Conservation (phyloP, 2,888 invertebrate genomes). For the Rhingia campestris region DNA sequence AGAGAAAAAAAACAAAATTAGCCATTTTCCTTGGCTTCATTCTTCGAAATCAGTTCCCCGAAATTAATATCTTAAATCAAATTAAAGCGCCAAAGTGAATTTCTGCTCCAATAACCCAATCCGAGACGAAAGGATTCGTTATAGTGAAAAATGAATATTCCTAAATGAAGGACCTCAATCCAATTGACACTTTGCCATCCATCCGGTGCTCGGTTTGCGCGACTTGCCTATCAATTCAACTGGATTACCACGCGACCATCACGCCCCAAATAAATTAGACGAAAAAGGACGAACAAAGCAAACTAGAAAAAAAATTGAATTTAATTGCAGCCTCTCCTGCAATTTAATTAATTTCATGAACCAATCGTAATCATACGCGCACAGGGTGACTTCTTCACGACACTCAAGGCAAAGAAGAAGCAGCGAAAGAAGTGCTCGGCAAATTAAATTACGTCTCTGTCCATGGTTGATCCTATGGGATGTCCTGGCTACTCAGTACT, state of each 20-base stretch:
- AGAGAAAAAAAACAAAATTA: slow-evolving; percentile 47
- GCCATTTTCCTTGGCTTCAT: slow-evolving; percentile 47
- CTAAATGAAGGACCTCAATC: slow-evolving; percentile 64
- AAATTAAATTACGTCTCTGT: slow-evolving; percentile 69
- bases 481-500: slow-evolving; percentile 31
- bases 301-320: slow-evolving; percentile 61
- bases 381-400: not conserved
- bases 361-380: slow-evolving; percentile 56
- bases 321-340: slow-evolving; percentile 68
- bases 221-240: slow-evolving; percentile 61
- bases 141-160: slow-evolving; percentile 43
- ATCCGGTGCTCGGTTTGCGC: slow-evolving; percentile 33
- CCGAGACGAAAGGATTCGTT: slow-evolving; percentile 50
- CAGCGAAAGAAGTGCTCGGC: slow-evolving; percentile 48
- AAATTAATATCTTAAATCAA: slow-evolving; percentile 50
- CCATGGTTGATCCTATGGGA: slow-evolving; percentile 63
- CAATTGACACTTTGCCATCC: slow-evolving; percentile 66
- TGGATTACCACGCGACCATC: slow-evolving; percentile 60
- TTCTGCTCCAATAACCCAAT: not conserved
- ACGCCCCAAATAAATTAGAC: slow-evolving; percentile 58
- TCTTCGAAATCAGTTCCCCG: slow-evolving; percentile 41
- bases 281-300: not conserved
- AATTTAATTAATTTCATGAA: slow-evolving; percentile 72
- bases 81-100: slow-evolving; percentile 28
- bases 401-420: slow-evolving; percentile 15